phyloP scores from a whole-genome alignment of 2,888 invertebrate species.

The Drosophila demipolita region DNA sequence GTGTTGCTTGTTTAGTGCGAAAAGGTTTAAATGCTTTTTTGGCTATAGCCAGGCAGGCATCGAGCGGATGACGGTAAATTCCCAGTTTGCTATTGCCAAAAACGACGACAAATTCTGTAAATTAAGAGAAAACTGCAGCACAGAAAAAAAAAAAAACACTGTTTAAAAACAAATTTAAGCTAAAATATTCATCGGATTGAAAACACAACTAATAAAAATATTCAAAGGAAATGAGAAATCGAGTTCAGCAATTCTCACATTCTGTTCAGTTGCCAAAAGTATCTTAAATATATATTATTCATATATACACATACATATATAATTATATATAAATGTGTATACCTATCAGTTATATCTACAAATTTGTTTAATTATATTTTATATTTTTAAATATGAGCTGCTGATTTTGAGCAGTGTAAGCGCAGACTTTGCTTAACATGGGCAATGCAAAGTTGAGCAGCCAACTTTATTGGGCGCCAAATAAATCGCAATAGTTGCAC shows the following conservation, averaged over 20 bases:
- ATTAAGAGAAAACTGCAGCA: not conserved
- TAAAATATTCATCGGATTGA: not conserved
- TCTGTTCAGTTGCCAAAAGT: not conserved
- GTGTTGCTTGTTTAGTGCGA: too few relatives aligned
- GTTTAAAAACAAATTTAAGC: not conserved
- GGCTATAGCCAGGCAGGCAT: not conserved
- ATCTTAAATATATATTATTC: not conserved
- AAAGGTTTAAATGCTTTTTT: slow-evolving; percentile 29
- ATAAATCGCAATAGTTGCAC: slow-evolving; percentile 29
- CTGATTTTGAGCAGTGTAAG: slow-evolving; percentile 22
- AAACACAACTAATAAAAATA: not conserved
- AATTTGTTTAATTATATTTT: not conserved
- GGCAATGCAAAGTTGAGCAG: slow-evolving; percentile 29
- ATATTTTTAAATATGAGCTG: not conserved
- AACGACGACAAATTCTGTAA: not conserved
- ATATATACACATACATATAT: not conserved
- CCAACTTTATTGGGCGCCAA: slow-evolving; percentile 24
- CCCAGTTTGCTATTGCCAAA: slow-evolving; percentile 11
- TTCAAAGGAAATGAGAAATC: not conserved
- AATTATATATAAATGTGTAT: not conserved
- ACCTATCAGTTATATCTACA: not conserved
- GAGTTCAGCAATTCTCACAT: not conserved
- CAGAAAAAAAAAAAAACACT: not conserved
- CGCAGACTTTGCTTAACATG: slow-evolving; percentile 8
- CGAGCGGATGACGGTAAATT: not conserved